Conservation (phyloP, 2,113 vertebrate species). For the Hymenochirus boettgeri region DNA sequence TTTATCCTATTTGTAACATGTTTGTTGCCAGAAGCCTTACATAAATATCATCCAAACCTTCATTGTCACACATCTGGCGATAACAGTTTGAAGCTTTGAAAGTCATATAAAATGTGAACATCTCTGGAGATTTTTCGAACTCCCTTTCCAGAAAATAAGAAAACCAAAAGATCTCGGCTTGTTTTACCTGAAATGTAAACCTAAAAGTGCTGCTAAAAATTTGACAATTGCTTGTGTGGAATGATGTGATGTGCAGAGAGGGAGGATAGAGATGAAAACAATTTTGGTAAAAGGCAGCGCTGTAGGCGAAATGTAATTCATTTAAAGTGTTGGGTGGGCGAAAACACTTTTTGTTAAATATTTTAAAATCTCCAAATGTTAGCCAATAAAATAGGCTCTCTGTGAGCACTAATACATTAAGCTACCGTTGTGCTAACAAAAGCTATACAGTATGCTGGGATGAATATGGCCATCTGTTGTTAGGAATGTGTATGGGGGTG, state of each 20-base stretch:
- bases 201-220: too few relatives aligned
- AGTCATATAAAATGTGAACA: not conserved
- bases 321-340: not conserved
- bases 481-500: too few relatives aligned
- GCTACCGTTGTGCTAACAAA: not conserved
- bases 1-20: not conserved
- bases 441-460: not conserved
- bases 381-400: not conserved
- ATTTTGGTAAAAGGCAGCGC: not conserved
- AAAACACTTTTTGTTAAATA: not conserved
- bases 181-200: not conserved
- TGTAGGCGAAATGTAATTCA: not conserved
- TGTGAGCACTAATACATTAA: not conserved
- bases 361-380: not conserved
- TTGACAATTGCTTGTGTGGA: not conserved
- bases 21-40: not conserved
- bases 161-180: not conserved
- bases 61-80: constrained; percentile 1
- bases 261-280: not conserved
- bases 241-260: not conserved
- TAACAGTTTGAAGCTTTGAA: not conserved
- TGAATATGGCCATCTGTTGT: constrained; percentile 1
- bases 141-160: not conserved
- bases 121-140: not conserved
- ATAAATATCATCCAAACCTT: constrained; percentile 3